Base-by-base conservation (phyloP, 2,113 vertebrate genomes). In the Atherinomorus stipes region DNA sequence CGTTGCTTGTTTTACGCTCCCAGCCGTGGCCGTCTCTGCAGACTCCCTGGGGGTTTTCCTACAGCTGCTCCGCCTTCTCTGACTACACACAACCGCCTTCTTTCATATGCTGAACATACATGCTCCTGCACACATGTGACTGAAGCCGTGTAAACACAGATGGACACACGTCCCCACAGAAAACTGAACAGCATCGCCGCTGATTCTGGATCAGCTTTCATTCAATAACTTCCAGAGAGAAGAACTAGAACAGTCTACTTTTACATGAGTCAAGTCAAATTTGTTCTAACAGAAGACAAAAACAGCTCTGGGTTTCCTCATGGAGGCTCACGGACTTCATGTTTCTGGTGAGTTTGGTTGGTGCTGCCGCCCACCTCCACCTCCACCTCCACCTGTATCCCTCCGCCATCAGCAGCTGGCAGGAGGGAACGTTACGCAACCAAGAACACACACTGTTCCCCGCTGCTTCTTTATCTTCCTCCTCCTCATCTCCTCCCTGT, bases 361-460 rank as follows among this genome's bases (percentile, higher is more conserved):
- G n/a, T n/a, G n/a, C n/a, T n/a, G n/a, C n/a, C n/a, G n/a, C 6
- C 28, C 28, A 28, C 28, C 28, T 28, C 49, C 80, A 75, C 54
- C 69, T 67, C 85, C 85, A 86, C 78, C 74, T 85, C 65, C 73
- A 87, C 83, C 74, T 81, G 60, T 34, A 8, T 7, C 9, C 5
- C 31, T 34, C 31, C 63, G 18, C 64, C 64, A 73, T 86, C 52
- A 47, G 52, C 86, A 79, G 74, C 78, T 49, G 81, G 89, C 87
- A 84, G 86, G 83, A 91, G 84, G 87, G 65, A 59, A 75, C 49
- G 64, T 93, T 92, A 92, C 87, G 81, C 88, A 91, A 93, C 78
- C 21, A 21, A 38, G 67, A 23, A 49, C 49, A 72, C 68, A 77
- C 4, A 38, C 47, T 34, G 65, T 68, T 65, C 79, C 76, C 76